Percentiles rank a stretch among this genome's conserved stretches.
phyloP scores from a whole-genome alignment of 2,888 invertebrate genomes.

The Eulithis testata region DNA sequence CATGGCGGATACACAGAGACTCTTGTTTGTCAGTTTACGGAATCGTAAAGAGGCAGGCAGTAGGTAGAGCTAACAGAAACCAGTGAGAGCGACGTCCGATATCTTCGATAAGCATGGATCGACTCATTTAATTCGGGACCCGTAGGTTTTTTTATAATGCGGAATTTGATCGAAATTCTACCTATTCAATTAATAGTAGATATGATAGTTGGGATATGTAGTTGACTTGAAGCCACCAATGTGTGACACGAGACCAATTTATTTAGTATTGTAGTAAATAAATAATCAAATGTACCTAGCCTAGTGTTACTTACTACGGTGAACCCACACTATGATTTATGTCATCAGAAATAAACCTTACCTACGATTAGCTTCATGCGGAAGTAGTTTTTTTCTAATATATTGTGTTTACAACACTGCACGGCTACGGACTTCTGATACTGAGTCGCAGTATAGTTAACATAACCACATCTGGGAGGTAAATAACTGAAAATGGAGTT shows the following conservation, averaged over 20 bases:
- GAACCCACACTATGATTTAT: too few species aligned
- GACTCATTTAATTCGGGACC: slow-evolving; percentile 43
- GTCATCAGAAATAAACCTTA: too few species aligned
- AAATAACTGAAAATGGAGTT: slow-evolving; percentile 62
- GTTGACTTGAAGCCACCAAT: too few species aligned
- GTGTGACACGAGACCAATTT: too few species aligned
- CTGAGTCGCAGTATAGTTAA: slow-evolving; percentile 35
- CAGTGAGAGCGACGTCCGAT: slow-evolving; percentile 61
- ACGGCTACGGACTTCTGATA: slow-evolving; percentile 49
- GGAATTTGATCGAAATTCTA: not conserved
- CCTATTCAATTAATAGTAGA: too few species aligned
- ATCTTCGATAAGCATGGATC: slow-evolving; percentile 42
- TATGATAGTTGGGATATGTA: too few species aligned
- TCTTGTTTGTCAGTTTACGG: slow-evolving; percentile 77
- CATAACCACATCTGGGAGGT: slow-evolving; percentile 55
- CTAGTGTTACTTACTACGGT: too few species aligned
- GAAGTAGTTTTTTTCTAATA: not conserved
- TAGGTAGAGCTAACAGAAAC: slow-evolving; percentile 80
- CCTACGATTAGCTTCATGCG: too few species aligned
- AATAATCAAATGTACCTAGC: too few species aligned
- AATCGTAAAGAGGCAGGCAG: slow-evolving; percentile 78
- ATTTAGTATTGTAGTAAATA: too few species aligned
- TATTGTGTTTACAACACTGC: slow-evolving; percentile 8
- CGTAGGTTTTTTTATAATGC: slow-evolving; percentile 42
- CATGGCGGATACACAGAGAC: slow-evolving; percentile 67